Percentiles rank a stretch among this genome's conserved stretches.
Conservation (phyloP, 2,888 invertebrate species). For the Nymphalis urticae region DNA sequence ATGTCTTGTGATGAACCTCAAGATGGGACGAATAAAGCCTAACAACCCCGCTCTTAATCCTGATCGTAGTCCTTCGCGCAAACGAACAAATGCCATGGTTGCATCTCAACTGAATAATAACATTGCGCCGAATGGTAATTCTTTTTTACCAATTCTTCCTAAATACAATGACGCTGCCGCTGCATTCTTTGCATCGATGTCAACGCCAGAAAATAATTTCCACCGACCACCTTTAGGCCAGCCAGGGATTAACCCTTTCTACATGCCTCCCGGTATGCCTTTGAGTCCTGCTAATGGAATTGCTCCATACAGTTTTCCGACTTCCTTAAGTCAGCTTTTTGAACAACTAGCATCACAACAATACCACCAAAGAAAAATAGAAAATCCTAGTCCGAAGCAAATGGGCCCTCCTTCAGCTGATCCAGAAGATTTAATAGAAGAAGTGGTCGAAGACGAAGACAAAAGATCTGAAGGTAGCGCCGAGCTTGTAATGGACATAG, state of each 20-base stretch:
- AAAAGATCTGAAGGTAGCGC: conserved; percentile 78
- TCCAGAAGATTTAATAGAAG: conserved; percentile 83
- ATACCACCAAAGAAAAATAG: conserved; percentile 72
- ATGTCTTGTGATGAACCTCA: conserved; percentile 95
- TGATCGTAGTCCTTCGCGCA: conserved; percentile 81
- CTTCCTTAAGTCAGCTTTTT: conserved; percentile 84
- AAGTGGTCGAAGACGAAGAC: conserved; percentile 82
- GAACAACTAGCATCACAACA: conserved; percentile 83
- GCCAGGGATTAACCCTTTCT: conserved; percentile 83
- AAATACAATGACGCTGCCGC: conserved; percentile 85
- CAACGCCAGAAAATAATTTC: conserved; percentile 69
- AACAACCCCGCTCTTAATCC: conserved; percentile 82
- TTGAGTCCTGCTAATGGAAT: conserved; percentile 74
- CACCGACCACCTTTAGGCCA: conserved; percentile 77
- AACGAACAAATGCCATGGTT: conserved; percentile 71
- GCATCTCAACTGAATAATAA: conserved; percentile 79
- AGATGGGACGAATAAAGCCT: conserved; percentile 84
- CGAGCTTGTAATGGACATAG: conserved; percentile 87
- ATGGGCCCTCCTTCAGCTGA: conserved; percentile 62
- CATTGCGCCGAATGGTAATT: conserved; percentile 74
- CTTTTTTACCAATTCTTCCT: conserved; percentile 88
- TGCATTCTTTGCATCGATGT: conserved; percentile 82
- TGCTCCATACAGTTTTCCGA: conserved; percentile 78
- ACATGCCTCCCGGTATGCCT: conserved; percentile 81
- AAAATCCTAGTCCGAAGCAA: conserved; percentile 61